Evolutionary conservation across 2,888 invertebrate species (phyloP).

Genomic region (Minunthozetes semirufus): DNA sequence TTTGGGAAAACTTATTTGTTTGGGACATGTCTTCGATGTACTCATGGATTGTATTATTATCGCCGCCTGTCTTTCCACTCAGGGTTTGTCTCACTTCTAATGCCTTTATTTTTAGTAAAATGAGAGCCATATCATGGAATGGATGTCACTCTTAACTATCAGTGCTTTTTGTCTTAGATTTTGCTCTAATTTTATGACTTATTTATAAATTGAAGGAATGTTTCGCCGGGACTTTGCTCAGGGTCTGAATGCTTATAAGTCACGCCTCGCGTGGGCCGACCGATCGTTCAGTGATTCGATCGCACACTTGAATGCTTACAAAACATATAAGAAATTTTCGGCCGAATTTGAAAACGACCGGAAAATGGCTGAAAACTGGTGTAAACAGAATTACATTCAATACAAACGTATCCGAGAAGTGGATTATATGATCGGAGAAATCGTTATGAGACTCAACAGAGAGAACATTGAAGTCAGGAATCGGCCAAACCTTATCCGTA

Average conservation of each 20-base stretch:
- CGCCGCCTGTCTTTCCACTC: constrained; percentile 47
- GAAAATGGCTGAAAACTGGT: constrained; percentile 68
- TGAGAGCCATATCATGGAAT: too few species aligned
- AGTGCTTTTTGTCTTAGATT: not conserved
- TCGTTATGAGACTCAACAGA: constrained; percentile 2
- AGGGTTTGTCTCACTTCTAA: not conserved
- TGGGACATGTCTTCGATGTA: constrained; percentile 78
- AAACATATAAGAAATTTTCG: constrained; percentile 51
- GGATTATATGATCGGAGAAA: constrained; percentile 42
- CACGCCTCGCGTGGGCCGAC: constrained; percentile 72
- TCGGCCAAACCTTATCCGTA: constrained; percentile 48
- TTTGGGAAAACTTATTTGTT: constrained; percentile 70
- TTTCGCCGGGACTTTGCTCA: constrained; percentile 67
- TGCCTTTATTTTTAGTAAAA: not conserved
- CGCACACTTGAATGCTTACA: constrained; percentile 70
- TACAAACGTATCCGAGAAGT: constrained; percentile 66
- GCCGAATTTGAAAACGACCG: not conserved
- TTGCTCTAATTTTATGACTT: not conserved
- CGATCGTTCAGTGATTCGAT: constrained; percentile 77
- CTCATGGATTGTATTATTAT: constrained; percentile 78
- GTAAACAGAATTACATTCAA: constrained; percentile 62
- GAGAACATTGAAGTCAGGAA: constrained; percentile 47
- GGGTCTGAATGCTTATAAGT: constrained; percentile 54
- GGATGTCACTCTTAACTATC: too few species aligned
- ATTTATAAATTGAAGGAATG: constrained; percentile 56